Conservation (phyloP, 1,140 invertebrate species). For the Ostrea edulis region DNA sequence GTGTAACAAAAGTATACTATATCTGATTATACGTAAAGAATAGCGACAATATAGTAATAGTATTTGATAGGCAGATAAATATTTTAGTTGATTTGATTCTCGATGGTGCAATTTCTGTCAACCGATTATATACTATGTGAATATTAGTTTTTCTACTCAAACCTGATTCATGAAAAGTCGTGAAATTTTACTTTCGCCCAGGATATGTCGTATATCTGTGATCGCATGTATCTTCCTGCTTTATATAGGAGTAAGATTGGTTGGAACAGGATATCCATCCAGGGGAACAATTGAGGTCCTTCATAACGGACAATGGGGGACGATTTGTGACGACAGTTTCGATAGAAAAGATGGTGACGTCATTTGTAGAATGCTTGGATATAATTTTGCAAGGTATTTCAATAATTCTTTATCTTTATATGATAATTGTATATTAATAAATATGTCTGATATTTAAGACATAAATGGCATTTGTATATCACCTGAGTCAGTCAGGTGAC, state of each 20-base stretch:
- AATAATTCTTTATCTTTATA: no score
- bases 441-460: not conserved
- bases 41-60: no score
- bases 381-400: not conserved
- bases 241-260: not conserved
- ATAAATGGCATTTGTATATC: no score
- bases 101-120: no score
- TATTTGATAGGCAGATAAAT: no score
- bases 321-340: slow-evolving; percentile 41
- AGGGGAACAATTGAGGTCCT: not conserved
- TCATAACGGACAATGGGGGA: slow-evolving; percentile 40
- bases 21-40: no score
- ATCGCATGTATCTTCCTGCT: not conserved
- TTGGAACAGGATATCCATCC: not conserved
- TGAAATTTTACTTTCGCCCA: no score
- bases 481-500: no score
- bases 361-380: slow-evolving; percentile 42
- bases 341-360: slow-evolving; percentile 3
- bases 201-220: no score
- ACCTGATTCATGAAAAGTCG: not conserved
- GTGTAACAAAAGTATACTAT: no score
- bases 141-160: not conserved
- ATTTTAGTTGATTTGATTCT: no score
- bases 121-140: not conserved
- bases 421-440: no score